Base-by-base conservation (phyloP, 2,888 invertebrate genomes). In the Cantharis rufa region DNA sequence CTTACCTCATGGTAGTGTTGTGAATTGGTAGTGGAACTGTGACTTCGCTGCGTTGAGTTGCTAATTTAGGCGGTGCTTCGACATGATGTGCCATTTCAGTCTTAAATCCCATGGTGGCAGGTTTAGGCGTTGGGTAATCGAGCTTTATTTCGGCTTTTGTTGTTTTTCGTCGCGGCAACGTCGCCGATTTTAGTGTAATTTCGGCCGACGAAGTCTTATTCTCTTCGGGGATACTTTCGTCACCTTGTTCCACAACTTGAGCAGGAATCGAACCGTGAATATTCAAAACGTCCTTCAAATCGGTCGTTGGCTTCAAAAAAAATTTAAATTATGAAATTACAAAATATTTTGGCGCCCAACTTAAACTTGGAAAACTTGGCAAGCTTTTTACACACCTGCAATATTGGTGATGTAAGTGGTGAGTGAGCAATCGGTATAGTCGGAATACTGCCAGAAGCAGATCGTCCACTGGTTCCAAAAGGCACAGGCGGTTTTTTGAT, bases 181-280 rank as follows among this genome's bases (percentile, higher is more conserved):
- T 93, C 0, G 93, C 92, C 76, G 92, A 92, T 84, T 93, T 93
- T 27, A 93, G 86, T 1, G 91, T 92, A 73, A 93, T 92, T 82
- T 93, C 92, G 81, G 92, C 91, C 21, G 91, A 91, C 15, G 92
- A 92, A 2, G 91, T 91, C 86, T 92, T 91, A 61, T 89, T 86
- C 79, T 87, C 87, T 74, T 86, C 87, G 3, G 81, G 79, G 7
- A 75, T 79, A 68, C 79, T 75, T 64, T 82, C 83, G 72, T 66
- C 79, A 10, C 70, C 24, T 75, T 80, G 72, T 62, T 79, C 79
- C 27, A 75, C 48, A 18, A 80, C 78, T 62, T 77, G 80, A 15
- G 76, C 32, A 63, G 82, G 71, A 73, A 80, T 71, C 71, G 80
- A 62, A 62, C 70, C 18, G 66, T 74, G 66, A 62, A 16, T n/a